These are phyloP conservation scores for Choristoneura fumiferana DNA, from an alignment of 1,140 invertebrate species.

Conservation along the genomic window DNA sequence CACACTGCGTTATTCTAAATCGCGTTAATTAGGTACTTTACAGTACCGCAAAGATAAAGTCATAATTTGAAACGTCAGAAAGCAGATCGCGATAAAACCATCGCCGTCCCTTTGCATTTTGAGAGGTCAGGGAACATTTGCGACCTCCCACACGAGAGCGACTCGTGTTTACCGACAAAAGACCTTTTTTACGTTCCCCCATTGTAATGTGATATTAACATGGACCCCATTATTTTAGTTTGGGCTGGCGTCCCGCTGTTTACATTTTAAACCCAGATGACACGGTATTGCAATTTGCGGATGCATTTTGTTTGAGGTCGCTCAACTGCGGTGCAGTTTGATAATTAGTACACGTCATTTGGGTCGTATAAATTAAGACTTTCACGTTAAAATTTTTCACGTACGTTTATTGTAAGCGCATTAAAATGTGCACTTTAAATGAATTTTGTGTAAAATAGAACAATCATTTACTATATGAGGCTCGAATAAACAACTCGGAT, in stretches of 20 bases:
- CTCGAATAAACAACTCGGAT: too few species aligned
- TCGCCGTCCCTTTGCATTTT: constrained; percentile 3
- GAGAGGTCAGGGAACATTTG: not conserved
- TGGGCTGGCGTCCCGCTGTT: not conserved
- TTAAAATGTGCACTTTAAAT: too few species aligned
- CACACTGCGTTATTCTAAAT: too few species aligned
- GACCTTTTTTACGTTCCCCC: constrained; percentile 5
- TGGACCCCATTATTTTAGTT: constrained; percentile 8
- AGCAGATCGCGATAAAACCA: constrained; percentile 2
- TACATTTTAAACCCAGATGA: constrained; percentile 30
- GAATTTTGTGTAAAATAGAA: too few species aligned
- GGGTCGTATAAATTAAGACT: not conserved
- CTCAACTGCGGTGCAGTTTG: constrained; percentile 9
- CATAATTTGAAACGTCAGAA: constrained; percentile 5
- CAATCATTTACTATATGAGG: too few species aligned
- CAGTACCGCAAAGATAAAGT: constrained; percentile 9
- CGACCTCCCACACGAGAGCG: constrained; percentile 16
- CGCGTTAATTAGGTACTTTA: constrained; percentile 5
- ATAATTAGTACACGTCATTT: constrained; percentile 17
- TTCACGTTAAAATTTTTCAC: too few species aligned
- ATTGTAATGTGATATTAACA: constrained; percentile 19
- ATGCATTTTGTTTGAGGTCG: constrained; percentile 25
- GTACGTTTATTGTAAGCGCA: too few species aligned
- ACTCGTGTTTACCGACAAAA: constrained; percentile 16
- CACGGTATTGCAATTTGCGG: constrained; percentile 33